Evolutionary conservation across 2,113 vertebrate genomes (phyloP).

Genomic region (Stictonetta naevosa): DNA sequence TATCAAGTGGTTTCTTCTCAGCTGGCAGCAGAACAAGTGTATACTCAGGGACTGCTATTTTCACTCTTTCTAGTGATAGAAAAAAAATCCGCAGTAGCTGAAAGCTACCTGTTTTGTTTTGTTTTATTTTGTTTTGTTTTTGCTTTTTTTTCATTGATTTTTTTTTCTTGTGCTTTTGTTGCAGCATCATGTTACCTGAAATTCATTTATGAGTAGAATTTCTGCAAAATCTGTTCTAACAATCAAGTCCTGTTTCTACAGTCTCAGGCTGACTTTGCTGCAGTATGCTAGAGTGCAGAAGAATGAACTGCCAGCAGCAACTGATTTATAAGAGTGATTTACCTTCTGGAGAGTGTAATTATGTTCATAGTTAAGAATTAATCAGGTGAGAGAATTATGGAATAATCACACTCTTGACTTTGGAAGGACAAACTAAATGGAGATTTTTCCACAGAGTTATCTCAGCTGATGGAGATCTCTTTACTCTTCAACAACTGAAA

Average conservation of each 20-base stretch:
- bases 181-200: not conserved
- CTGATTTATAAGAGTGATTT: conserved; percentile 84
- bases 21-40: conserved; percentile 25
- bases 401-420: conserved; percentile 79
- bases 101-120: not conserved
- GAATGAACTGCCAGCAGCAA: conserved; percentile 70
- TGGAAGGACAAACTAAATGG: conserved; percentile 78
- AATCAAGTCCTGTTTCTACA: not conserved
- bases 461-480: conserved; percentile 28
- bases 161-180: not conserved
- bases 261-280: conserved; percentile 24
- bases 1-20: conserved; percentile 28
- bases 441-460: conserved; percentile 2
- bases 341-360: conserved; percentile 83
- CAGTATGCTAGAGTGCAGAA: conserved; percentile 13
- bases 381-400: conserved; percentile 79
- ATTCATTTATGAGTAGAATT: not conserved
- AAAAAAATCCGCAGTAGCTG: not conserved
- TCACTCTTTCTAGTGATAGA: not conserved
- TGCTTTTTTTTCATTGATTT: too few relatives aligned
- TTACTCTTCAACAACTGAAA: not conserved
- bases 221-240: not conserved
- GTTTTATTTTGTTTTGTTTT: not conserved
- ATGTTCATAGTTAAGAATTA: conserved; percentile 85
- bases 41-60: not conserved